Percentiles rank a stretch among this genome's conserved stretches.
phyloP scores from a whole-genome alignment of 2,797 vertebrate genomes.

The Galago senegalensis region DNA sequence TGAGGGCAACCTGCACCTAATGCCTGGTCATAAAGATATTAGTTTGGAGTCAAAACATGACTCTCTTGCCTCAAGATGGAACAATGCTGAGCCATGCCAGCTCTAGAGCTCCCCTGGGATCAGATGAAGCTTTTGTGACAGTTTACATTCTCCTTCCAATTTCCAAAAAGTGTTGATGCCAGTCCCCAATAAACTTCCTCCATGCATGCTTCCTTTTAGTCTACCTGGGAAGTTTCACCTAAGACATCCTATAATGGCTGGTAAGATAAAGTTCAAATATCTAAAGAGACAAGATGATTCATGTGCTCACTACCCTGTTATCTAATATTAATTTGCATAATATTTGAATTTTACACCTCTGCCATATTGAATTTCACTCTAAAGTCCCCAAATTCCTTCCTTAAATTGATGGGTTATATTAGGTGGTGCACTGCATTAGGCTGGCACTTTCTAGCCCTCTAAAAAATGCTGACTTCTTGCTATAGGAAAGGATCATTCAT shows the following conservation, averaged over 20 bases:
- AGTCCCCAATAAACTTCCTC: not conserved
- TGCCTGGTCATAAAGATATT: not conserved
- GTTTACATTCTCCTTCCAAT: not conserved
- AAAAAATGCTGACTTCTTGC: not conserved
- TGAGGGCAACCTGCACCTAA: not conserved
- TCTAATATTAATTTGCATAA: not conserved
- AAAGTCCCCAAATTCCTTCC: not conserved
- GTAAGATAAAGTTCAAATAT: not conserved
- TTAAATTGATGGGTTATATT: not conserved
- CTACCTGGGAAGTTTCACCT: not conserved
- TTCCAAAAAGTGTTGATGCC: not conserved
- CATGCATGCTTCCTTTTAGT: not conserved
- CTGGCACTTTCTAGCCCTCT: not conserved
- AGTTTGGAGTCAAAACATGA: not conserved
- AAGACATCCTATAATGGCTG: not conserved
- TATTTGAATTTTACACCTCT: not conserved
- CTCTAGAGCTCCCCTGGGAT: not conserved
- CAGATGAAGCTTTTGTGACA: not conserved
- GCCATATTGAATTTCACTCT: not conserved
- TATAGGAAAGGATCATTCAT: not conserved
- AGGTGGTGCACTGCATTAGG: not conserved
- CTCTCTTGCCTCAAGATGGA: not conserved
- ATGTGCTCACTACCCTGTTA: not conserved
- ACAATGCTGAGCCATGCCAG: not conserved
- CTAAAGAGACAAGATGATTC: not conserved